These are phyloP conservation scores for Adoxophyes honmai DNA, from an alignment of 1,140 invertebrate genomes.

Conservation along the genomic window DNA sequence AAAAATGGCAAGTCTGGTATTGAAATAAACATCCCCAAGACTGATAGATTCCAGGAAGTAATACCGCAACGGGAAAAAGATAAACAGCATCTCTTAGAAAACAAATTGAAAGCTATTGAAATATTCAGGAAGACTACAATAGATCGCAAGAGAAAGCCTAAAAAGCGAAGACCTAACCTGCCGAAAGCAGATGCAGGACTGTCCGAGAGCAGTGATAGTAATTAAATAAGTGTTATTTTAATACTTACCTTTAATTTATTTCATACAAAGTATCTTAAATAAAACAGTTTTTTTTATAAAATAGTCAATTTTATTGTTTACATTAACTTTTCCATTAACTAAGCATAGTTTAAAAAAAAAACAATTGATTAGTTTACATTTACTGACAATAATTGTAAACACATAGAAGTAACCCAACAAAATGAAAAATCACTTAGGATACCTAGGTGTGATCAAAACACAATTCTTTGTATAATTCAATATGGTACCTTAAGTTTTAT, in stretches of 20 bases:
- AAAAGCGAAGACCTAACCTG: conserved; percentile 58
- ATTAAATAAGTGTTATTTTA: conserved; percentile 37
- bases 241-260: conserved; percentile 12
- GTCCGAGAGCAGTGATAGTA: conserved; percentile 82
- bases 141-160: conserved; percentile 76
- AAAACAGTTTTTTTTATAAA: conserved; percentile 54
- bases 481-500: conserved; percentile 7
- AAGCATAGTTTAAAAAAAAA: conserved; percentile 25
- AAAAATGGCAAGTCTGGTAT: conserved; percentile 31
- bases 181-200: conserved; percentile 80
- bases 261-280: background rate
- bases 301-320: conserved; percentile 70
- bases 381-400: conserved; percentile 12
- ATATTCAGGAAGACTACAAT: conserved; percentile 83
- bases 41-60: conserved; percentile 74
- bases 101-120: conserved; percentile 87
- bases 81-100: conserved; percentile 80
- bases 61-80: conserved; percentile 87
- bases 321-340: conserved; percentile 33
- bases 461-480: conserved; percentile 16
- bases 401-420: background rate
- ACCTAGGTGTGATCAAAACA: background rate
- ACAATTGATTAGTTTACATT: conserved; percentile 23
- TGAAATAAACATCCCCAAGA: conserved; percentile 52
- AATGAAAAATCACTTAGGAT: conserved; percentile 23